phyloP scores from a whole-genome alignment of 2,888 invertebrate species.

The Oegoconia quadripuncta region DNA sequence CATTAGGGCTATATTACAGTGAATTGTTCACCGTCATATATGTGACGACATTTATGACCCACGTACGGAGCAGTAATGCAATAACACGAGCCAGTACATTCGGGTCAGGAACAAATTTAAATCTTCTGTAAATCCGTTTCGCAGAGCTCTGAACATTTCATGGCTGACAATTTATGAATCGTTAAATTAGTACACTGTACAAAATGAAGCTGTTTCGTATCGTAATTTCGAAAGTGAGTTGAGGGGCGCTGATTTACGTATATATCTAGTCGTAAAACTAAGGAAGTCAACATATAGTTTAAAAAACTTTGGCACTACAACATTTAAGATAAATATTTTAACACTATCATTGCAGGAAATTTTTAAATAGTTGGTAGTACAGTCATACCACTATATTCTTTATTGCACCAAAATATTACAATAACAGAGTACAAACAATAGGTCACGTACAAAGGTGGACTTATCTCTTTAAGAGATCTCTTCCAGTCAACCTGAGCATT shows the following conservation, averaged over 20 bases:
- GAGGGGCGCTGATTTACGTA: not conserved
- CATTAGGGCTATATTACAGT: too few relatives aligned
- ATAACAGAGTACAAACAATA: too few relatives aligned
- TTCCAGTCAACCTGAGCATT: too few relatives aligned
- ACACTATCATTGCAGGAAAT: too few relatives aligned
- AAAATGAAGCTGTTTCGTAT: conserved; percentile 34
- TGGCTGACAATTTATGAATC: conserved; percentile 48
- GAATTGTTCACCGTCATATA: too few relatives aligned
- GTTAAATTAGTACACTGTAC: conserved; percentile 55
- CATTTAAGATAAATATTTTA: too few relatives aligned
- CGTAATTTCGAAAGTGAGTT: conserved; percentile 18
- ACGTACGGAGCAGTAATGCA: not conserved
- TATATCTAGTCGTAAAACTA: not conserved
- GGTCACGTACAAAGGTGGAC: too few relatives aligned
- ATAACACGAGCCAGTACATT: conserved; percentile 30
- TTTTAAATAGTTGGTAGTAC: too few relatives aligned
- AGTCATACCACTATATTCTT: too few relatives aligned
- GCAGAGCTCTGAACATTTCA: conserved; percentile 37
- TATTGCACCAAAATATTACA: too few relatives aligned
- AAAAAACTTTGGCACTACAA: too few relatives aligned
- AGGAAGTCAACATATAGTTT: not conserved
- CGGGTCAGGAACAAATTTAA: conserved; percentile 57
- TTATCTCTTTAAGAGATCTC: too few relatives aligned
- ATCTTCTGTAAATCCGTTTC: conserved; percentile 44
- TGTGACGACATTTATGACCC: not conserved